phyloP scores from a whole-genome alignment of 2,113 vertebrate genomes.

The Urocolius indicus region DNA sequence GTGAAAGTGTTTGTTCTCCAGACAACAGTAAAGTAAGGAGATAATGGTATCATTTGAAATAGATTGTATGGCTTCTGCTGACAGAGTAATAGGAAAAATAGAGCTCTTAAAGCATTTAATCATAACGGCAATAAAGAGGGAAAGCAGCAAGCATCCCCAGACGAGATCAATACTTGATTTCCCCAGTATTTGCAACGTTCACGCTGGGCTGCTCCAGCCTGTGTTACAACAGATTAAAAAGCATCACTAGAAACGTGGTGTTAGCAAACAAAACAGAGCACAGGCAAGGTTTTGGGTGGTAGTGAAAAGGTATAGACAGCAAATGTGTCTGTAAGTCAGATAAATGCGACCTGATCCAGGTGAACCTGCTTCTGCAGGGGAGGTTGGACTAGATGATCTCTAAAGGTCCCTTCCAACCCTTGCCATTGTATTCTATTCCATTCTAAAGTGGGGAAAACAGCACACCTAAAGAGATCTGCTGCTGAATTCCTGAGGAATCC shows the following conservation, averaged over 20 bases:
- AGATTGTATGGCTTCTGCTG: neutral
- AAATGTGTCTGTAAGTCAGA: neutral
- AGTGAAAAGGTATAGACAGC: accelerated
- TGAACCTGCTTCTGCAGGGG: too few species aligned
- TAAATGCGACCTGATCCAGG: too few species aligned
- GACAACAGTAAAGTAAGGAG: neutral
- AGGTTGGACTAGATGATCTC: too few species aligned
- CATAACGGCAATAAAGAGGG: neutral
- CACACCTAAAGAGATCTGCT: neutral
- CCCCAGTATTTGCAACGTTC: neutral
- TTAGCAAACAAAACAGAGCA: neutral
- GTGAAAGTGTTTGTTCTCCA: neutral
- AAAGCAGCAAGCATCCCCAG: neutral
- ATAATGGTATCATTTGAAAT: neutral
- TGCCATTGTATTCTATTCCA: too few species aligned
- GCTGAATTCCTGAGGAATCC: neutral
- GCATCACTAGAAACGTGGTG: accelerated
- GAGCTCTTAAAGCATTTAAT: neutral
- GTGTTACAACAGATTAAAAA: neutral
- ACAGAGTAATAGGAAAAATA: neutral
- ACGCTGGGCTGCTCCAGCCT: neutral
- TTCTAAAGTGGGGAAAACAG: neutral
- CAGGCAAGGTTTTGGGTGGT: neutral
- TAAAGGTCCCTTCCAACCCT: too few species aligned
- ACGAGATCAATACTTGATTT: neutral